Base-by-base conservation (phyloP, 2,113 vertebrate species). In the Nansenia antarctica region DNA sequence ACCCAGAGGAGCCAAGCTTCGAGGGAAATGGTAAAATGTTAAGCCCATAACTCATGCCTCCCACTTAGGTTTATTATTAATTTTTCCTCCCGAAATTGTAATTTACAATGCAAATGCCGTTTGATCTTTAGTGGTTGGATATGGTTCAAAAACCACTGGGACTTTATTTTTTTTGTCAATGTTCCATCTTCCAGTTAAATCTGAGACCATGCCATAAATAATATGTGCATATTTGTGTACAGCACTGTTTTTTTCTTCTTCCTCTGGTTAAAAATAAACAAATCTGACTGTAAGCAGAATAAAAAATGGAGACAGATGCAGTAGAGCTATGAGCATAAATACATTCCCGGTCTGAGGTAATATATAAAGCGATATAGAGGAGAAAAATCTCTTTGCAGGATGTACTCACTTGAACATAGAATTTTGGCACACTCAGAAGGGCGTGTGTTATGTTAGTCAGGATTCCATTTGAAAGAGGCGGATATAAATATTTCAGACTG, bases 401-500 rank as follows among this genome's bases (percentile, higher is more conserved):
- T 63, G 69, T 65, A 87, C 92, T 91, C 88, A 98, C 98, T 86
- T 99, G 98, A 32, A 98, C 95, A 68, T 99, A 99, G 90, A 99
- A 98, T 83, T 95, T 98, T 68, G 98, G 98, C 60, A 98, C 95
- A 0, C 96, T 96, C 52, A 96, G 90, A 82, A 99, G 93, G 30
- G 95, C 91, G 62, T 99, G 95, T 49, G 91, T 91, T 84, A 99
- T 99, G 69, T 99, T 99, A 75, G 96, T 90, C 84, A 99, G 84
- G 80, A 96, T 93, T 76, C 92, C 83, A 82, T 88, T 95, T 37
- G 96, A 96, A 77, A 95, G 97, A 12, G 97, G 96, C 26, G 97
- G 98, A 80, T 99, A 99, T 86, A 97, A 92, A 86, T 98, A 99
- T 79, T 95, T 98, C 86, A 99, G 90, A 69, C 93, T 95, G 64